phyloP scores from a whole-genome alignment of 2,888 invertebrate genomes.

The Cephonodes hylas region DNA sequence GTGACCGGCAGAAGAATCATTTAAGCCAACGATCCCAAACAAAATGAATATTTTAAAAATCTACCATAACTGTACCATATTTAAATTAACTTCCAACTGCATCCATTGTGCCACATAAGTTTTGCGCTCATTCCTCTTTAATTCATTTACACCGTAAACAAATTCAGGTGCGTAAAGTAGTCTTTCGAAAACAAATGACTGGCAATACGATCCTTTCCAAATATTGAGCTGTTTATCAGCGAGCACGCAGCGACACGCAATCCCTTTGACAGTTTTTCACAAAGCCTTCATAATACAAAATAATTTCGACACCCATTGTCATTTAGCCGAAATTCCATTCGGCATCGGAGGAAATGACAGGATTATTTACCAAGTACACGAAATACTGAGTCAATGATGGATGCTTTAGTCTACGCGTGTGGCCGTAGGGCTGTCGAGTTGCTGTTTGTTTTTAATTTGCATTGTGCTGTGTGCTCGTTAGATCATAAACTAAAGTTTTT shows the following conservation, averaged over 20 bases:
- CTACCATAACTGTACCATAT: no score
- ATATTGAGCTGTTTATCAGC: conserved; percentile 6
- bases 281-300: neutral
- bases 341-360: conserved; percentile 2
- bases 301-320: neutral
- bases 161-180: neutral
- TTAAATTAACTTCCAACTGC: no score
- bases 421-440: neutral
- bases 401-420: neutral
- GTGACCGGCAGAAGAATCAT: no score
- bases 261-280: conserved; percentile 7
- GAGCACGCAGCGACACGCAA: neutral
- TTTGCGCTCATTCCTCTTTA: no score
- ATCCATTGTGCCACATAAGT: no score
- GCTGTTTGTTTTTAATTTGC: no score
- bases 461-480: no score
- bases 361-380: conserved; percentile 9
- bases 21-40: no score
- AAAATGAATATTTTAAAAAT: no score
- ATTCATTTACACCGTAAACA: neutral
- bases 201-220: neutral
- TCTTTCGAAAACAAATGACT: neutral
- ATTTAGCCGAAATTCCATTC: neutral
- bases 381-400: neutral
- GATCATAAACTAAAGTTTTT: no score